Base-by-base conservation (phyloP, 2,888 invertebrate species). In the Myopa testacea region DNA sequence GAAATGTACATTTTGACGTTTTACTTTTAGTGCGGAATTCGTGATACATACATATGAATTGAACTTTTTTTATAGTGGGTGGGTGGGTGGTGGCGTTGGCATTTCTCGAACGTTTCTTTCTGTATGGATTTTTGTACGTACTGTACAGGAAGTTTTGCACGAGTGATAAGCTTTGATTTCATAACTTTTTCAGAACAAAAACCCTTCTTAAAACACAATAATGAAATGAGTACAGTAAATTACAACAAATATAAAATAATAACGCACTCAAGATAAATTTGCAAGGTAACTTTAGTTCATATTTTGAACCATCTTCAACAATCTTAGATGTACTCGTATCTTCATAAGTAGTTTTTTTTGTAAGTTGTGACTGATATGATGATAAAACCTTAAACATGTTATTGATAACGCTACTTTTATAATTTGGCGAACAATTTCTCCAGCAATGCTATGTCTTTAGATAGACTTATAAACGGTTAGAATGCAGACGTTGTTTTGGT, bases 401-500 rank as follows among this genome's bases (percentile, higher is more conserved):
- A 45, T 65, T 65, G 74, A 74, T 74, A 74, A 74, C 38, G n/a
- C 7, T 68, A 68, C 68, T 75, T 74, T 6, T 38, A 14, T 4
- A 14, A 74, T 50, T 14, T 62, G 26, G 19, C 45, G 10, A 72
- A 40, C 37, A 50, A 65, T 5, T 74, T 65, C n/a, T 10, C 12
- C 37, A n/a, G 12, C 12, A 10, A 38, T 58, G 37, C 4, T 38
- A 45, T 19, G 34, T 26, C 19, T 4, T 52, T 34, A 65, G 74
- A 52, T 52, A 63, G 19, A 45, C 62, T 50, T 37, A 45, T 50
- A 34, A 52, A 60, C 12, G 4, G 40, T 45, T 58, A 69, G 38
- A 75, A 75, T 75, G 75, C 58, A 68, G 69, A 69, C 69, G 55
- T 38, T 67, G 12, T 26, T 67, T 55, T 67, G 6, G 52, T 67